Evolutionary conservation across 2,888 invertebrate genomes (phyloP).

Genomic region (Xanthostigma xanthostigma): DNA sequence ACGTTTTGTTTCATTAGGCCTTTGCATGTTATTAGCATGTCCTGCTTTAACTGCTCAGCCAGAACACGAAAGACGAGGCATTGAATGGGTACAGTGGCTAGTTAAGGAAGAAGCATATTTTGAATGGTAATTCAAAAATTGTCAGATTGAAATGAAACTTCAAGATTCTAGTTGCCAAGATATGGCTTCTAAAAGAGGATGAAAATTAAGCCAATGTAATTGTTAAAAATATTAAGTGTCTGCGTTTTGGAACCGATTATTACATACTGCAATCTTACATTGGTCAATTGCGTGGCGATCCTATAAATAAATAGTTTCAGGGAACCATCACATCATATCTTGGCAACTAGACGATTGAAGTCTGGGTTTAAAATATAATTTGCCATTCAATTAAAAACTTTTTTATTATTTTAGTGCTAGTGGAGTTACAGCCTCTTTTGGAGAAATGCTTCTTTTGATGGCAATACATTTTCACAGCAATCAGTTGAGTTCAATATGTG

Average conservation of each 20-base stretch:
- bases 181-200: too few species aligned
- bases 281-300: too few species aligned
- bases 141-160: background rate
- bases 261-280: too few species aligned
- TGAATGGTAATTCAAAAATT: slow-evolving; percentile 38
- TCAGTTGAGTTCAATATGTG: slow-evolving; percentile 83
- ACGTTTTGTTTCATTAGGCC: slow-evolving; percentile 78
- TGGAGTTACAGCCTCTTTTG: slow-evolving; percentile 77
- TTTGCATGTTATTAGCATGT: slow-evolving; percentile 90
- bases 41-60: slow-evolving; percentile 59
- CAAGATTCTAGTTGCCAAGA: background rate
- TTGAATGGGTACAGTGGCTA: slow-evolving; percentile 90
- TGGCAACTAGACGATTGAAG: too few species aligned
- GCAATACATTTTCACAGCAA: slow-evolving; percentile 96
- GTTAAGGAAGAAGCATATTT: slow-evolving; percentile 82
- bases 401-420: slow-evolving; percentile 41
- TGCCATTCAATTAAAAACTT: background rate
- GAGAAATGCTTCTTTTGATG: slow-evolving; percentile 88
- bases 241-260: too few species aligned
- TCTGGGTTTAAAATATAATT: background rate
- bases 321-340: too few species aligned
- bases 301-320: too few species aligned
- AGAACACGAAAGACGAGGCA: slow-evolving; percentile 71
- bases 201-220: too few species aligned
- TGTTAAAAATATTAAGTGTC: too few species aligned